Percentiles rank a stretch among this genome's conserved stretches.
These are phyloP conservation scores for Neomonachus schauinslandi DNA, from an alignment of 2,113 vertebrate genomes.

Conservation along the genomic window DNA sequence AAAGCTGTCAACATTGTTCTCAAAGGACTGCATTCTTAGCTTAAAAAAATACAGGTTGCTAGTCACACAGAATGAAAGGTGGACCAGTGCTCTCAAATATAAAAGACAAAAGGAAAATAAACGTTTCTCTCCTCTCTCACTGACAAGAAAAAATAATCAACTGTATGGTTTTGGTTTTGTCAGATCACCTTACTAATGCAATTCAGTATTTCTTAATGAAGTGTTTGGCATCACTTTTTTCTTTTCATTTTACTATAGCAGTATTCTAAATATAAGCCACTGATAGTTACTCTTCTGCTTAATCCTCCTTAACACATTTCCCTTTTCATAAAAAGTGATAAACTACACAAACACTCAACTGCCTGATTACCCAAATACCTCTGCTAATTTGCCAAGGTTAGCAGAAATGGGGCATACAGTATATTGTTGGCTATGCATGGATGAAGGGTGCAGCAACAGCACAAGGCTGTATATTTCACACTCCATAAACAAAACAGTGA, in stretches of 20 bases:
- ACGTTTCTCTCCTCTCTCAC: neutral
- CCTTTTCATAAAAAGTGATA: conserved; percentile 78
- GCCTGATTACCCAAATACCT: conserved; percentile 79
- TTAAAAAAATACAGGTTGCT: conserved; percentile 15
- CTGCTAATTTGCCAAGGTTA: conserved; percentile 82
- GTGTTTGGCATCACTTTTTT: neutral
- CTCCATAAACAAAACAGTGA: conserved; percentile 79
- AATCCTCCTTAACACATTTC: conserved; percentile 75
- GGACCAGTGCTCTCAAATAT: neutral
- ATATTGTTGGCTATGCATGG: conserved; percentile 72
- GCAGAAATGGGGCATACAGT: conserved; percentile 76
- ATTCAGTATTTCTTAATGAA: conserved; percentile 47
- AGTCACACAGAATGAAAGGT: conserved; percentile 47
- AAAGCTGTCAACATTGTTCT: conserved; percentile 83
- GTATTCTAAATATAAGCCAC: conserved; percentile 59
- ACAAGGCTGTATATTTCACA: conserved; percentile 76
- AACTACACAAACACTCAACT: conserved; percentile 77
- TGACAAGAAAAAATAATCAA: neutral
- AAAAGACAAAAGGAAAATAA: conserved; percentile 32
- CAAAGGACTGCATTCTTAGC: conserved; percentile 66
- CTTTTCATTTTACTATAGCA: conserved; percentile 34
- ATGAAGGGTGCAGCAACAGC: conserved; percentile 69
- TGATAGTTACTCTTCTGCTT: conserved; percentile 54
- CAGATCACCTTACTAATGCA: conserved; percentile 29
- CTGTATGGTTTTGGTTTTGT: neutral